Evolutionary conservation across 2,113 vertebrate species (phyloP).

Genomic region (Pogona vitticeps): DNA sequence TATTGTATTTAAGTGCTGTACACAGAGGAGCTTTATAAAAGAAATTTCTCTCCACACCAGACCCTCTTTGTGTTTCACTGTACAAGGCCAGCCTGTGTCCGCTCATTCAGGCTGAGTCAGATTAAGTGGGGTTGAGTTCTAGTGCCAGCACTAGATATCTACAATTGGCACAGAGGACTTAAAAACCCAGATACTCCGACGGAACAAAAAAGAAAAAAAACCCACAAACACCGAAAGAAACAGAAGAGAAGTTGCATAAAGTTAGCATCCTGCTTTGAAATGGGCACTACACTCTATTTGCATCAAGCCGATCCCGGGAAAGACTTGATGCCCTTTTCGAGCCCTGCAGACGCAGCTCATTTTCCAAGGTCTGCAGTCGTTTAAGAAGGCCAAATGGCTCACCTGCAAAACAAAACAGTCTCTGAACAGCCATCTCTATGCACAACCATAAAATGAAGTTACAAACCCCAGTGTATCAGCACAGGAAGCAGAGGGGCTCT

Average conservation of each 20-base stretch:
- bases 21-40: constrained; percentile 24
- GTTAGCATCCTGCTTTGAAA: neutral
- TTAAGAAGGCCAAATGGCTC: fast-evolving
- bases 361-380: constrained; percentile 40
- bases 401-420: constrained; percentile 24
- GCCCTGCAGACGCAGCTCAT: fast-evolving
- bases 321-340: fast-evolving
- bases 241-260: constrained; percentile 4
- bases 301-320: neutral
- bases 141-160: fast-evolving
- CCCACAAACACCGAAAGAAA: neutral
- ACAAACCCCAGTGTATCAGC: neutral
- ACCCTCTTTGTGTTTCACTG: constrained; percentile 50
- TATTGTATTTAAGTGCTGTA: constrained; percentile 55
- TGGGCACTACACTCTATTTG: fast-evolving
- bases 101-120: fast-evolving
- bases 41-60: neutral
- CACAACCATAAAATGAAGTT: neutral
- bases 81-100: fast-evolving
- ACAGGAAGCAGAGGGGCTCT: neutral
- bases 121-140: neutral
- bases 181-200: constrained; percentile 32
- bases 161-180: neutral
- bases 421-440: neutral
- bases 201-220: neutral